Base-by-base conservation (phyloP, 2,888 invertebrate genomes). In the Pediacus dermestoides region DNA sequence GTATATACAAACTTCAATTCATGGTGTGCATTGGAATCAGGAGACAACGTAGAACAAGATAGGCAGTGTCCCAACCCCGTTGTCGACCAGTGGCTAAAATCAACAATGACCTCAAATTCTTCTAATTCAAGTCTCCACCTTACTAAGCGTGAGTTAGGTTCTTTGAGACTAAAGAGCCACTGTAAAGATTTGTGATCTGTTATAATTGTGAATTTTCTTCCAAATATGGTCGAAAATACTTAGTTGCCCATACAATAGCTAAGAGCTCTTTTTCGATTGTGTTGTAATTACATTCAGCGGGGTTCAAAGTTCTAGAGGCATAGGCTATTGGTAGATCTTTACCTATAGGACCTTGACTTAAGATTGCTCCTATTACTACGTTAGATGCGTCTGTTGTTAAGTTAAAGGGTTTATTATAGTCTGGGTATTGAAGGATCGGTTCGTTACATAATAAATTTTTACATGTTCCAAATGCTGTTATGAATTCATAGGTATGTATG, bases 381-480 rank as follows among this genome's bases (percentile, higher is more conserved):
- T 40, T 37, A 4, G 33, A 37, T 6, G 48, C 52, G 26, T 47
- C 47, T 3, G 50, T 53, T 2, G 48, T 41, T 13, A 50, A 13
- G 9, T 33, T 23, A 32, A 47, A 52, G 3, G 31, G 30, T 30
- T 46, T 34, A 7, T 30, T 18, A 36, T 43, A 49, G 18, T 46
- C 46, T n/a, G 46, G 50, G 23, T 39, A 52, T 15, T 39, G 23
- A n/a, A 48, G 18, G 1, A 45, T 34, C 2, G 37, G 44, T 10
- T 28, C 34, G 25, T 37, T 42, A n/a, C 16, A 39, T 11, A 37
- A 26, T 12, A 43, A 2, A 39, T 35, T 39, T 34, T 42, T 42
- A 16, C 38, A 39, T 7, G 16, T 11, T 4, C 38, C 14, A 10
- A 42, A 42, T 37, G 26, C 4, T 10, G 16, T 16, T 27, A 30